Evolutionary conservation across 2,113 vertebrate species (phyloP).

Genomic region (Stegastes partitus): DNA sequence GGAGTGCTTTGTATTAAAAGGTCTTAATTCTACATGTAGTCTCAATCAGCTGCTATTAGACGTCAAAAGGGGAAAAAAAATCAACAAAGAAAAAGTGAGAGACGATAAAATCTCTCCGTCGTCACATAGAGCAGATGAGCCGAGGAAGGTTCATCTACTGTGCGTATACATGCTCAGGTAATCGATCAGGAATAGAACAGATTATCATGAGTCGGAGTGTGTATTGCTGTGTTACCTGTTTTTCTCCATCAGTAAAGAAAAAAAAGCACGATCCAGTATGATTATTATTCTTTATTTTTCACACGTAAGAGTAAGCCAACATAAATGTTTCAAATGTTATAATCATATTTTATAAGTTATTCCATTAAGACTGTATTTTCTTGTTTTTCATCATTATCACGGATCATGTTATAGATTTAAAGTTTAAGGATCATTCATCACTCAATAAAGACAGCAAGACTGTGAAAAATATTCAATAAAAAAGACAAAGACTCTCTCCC

Average conservation of each 20-base stretch:
- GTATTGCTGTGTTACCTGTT: no score
- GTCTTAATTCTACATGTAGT: no score
- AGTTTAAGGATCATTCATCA: constrained; percentile 75
- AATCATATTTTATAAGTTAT: constrained; percentile 68
- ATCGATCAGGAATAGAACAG: no score
- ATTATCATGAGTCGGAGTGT: no score
- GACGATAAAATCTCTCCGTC: no score
- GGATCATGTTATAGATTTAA: constrained; percentile 72
- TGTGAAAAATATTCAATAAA: constrained; percentile 73
- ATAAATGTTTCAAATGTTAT: constrained; percentile 74
- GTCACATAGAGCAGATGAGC: no score
- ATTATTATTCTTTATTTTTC: constrained; percentile 79
- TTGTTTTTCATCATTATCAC: constrained; percentile 58
- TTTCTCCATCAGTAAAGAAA: not conserved
- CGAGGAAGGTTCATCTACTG: no score
- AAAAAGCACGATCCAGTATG: constrained; percentile 44
- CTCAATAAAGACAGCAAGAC: constrained; percentile 78
- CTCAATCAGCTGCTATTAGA: no score
- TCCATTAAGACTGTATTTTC: constrained; percentile 67
- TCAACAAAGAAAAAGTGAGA: no score
- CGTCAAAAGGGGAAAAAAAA: no score
- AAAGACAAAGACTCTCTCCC: constrained; percentile 56
- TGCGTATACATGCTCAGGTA: no score
- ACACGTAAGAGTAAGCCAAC: constrained; percentile 78
- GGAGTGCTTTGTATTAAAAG: no score